phyloP scores from a whole-genome alignment of 1,140 invertebrate species.

The Nylanderia fulva region DNA sequence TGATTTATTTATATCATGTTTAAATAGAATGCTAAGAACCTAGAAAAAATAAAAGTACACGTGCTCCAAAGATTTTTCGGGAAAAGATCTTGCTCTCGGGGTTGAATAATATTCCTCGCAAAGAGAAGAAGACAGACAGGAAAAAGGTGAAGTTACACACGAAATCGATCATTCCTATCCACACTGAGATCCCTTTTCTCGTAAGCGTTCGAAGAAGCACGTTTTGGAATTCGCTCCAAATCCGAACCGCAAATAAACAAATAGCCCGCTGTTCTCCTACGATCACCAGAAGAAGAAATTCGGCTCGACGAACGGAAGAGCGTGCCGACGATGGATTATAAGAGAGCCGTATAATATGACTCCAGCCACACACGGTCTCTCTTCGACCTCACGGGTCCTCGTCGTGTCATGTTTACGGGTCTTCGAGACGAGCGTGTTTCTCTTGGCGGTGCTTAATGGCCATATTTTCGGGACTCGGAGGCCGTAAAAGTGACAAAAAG shows the following conservation, averaged over 20 bases:
- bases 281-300: conserved; percentile 10
- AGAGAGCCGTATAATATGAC: conserved; percentile 71
- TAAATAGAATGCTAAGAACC: conserved; percentile 55
- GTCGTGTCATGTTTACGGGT: conserved; percentile 69
- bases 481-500: conserved; percentile 77
- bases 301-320: conserved; percentile 32
- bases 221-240: conserved; percentile 19
- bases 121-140: no score
- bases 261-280: conserved; percentile 39
- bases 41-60: conserved; percentile 58
- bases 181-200: neutral
- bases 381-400: conserved; percentile 8
- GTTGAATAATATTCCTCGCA: neutral
- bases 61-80: conserved; percentile 69
- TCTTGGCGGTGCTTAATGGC: conserved; percentile 71
- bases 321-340: conserved; percentile 54
- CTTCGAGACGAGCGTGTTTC: conserved; percentile 70
- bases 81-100: conserved; percentile 35
- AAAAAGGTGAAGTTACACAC: neutral
- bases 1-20: conserved; percentile 58
- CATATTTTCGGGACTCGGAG: conserved; percentile 73
- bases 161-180: neutral
- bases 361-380: conserved; percentile 9
- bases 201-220: neutral
- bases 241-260: conserved; percentile 54